Evolutionary conservation across 1,140 invertebrate genomes (phyloP), one percentile per base, ranked within the genome.

Genomic region (Bombus haemorrhoidalis): DNA sequence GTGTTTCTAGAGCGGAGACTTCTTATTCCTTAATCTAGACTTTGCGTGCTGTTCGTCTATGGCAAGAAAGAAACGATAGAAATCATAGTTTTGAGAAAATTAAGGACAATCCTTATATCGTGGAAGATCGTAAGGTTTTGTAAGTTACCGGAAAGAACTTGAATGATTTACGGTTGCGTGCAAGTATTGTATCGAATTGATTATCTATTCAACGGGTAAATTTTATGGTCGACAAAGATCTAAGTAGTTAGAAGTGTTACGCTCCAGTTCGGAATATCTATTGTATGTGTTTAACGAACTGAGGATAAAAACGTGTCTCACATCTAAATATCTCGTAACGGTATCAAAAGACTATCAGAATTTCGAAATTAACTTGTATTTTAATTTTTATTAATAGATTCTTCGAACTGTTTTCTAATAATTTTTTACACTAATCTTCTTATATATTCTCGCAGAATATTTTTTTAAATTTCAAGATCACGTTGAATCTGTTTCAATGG

Each of bases 191-290:
- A 22, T 41, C 74, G 62, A 59, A 84, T 84, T 47, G 47, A 59
- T 59, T 84, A 28, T 59, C 47, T n/a, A 71, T 43, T 79, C 53
- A n/a, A 59, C 32, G 53, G 15, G 37, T 79, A 62, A 71, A 78
- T 84, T 83, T 84, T 84, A 79, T 59, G 53, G n/a, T 79, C n/a
- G 64, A 22, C n/a, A 71, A 69, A 47, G 13, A 83, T 57, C 43
- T 71, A 62, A 15, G 32, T 34, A 39, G n/a, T 37, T 76, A 5
- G 32, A 76, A 37, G 4, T 43, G 73, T 39, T 37, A 79, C 53
- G 75, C 82, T 79, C 75, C 39, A 84, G 37, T 84, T 84, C 66
- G n/a, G 10, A 5, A 43, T 64, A 39, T 28, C 47, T 79, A 53
- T 43, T 71, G 57, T 73, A 37, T 22, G 47, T 78, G 64, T 43